A percentile compares a stretch with the other conserved stretches of the same genome.
Conservation (phyloP, 1,140 invertebrate species). For the Panulirus ornatus region DNA sequence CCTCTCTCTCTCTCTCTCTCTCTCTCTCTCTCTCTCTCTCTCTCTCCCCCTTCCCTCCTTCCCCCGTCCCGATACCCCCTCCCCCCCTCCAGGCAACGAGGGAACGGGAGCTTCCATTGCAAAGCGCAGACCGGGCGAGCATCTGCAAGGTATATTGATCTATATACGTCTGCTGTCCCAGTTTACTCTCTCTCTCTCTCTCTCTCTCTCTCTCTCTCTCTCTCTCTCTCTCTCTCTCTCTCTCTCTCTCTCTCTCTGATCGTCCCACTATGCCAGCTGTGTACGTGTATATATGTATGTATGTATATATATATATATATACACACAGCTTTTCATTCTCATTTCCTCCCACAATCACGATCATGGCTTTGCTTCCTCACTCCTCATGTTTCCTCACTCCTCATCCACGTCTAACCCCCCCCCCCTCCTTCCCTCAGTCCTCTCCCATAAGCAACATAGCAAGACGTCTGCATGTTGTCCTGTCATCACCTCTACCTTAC, state of each 20-base stretch:
- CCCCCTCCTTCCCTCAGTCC: too few species aligned
- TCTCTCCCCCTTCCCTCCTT: background rate
- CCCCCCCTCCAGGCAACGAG: background rate
- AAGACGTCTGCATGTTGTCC: too few species aligned
- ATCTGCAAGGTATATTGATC: constrained; percentile 62
- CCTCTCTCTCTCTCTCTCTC: background rate
- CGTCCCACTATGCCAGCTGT: background rate
- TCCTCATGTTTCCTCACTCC: too few species aligned
- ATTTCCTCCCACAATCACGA: too few species aligned
- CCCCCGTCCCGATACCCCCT: background rate
- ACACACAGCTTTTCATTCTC: too few species aligned
- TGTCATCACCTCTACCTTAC: too few species aligned
- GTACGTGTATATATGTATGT: too few species aligned
- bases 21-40: constrained; percentile 5
- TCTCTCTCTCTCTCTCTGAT: constrained; percentile 29
- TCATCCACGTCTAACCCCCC: too few species aligned
- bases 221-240: constrained; percentile 36
- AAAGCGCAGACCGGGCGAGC: constrained; percentile 49
- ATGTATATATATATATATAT: too few species aligned
- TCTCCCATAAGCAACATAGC: too few species aligned
- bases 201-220: background rate
- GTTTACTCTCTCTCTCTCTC: constrained; percentile 33
- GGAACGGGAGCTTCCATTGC: constrained; percentile 40
- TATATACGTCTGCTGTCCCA: constrained; percentile 43
- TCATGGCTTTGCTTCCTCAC: too few species aligned